A percentile compares a stretch with the other conserved stretches of the same genome.
phyloP scores from a whole-genome alignment of 1,140 invertebrate genomes.

The Trachymyrmex septentrionalis region DNA sequence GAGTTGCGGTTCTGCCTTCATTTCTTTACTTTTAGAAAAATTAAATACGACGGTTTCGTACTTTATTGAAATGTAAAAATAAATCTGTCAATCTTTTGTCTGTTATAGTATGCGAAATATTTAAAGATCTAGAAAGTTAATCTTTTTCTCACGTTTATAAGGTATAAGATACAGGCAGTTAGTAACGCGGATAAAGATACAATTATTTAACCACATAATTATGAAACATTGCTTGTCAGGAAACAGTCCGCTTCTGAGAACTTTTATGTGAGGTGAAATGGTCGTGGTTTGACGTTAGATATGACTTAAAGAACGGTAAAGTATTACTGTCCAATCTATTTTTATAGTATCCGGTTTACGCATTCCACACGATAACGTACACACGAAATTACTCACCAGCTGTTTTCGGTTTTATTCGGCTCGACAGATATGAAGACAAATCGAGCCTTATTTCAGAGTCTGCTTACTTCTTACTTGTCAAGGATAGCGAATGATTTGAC shows the following conservation, averaged over 20 bases:
- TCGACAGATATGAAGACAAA: background rate
- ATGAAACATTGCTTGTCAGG: background rate
- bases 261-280: constrained; percentile 4
- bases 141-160: constrained; percentile 16
- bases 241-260: constrained; percentile 55
- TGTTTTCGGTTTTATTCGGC: background rate
- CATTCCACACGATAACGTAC: constrained; percentile 1
- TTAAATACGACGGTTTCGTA: background rate
- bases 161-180: background rate
- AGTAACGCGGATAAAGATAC: background rate
- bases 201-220: constrained; percentile 24
- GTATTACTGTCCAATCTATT: constrained; percentile 35
- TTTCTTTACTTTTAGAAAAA: background rate
- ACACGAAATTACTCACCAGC: constrained; percentile 9
- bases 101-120: background rate
- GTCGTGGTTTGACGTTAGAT: constrained; percentile 40
- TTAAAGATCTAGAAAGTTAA: background rate
- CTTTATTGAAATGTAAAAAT: background rate
- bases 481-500: constrained; percentile 13
- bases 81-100: background rate
- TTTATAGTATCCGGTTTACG: constrained; percentile 16
- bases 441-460: background rate
- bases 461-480: background rate
- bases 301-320: background rate
- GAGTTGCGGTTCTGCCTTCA: background rate